Evolutionary conservation across 2,888 invertebrate genomes (phyloP), one percentile per base, ranked within the genome.

Genomic region (Luperina testacea): DNA sequence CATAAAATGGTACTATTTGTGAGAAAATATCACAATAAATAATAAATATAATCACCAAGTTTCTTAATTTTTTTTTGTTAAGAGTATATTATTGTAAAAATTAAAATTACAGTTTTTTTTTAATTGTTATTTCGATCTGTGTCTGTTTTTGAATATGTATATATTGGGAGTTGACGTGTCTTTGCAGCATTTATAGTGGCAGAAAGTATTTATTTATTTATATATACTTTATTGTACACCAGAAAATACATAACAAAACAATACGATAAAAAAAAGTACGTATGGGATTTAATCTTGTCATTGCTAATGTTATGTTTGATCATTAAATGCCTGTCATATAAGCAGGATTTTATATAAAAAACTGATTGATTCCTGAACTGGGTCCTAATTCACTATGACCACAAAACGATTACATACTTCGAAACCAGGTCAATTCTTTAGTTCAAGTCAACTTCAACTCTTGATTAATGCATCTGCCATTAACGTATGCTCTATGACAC

Each of bases 81-180:
- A 59, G 45, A 75, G 64, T 65, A 74, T 75, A 77, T 70, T 69
- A 72, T 72, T 85, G 83, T 85, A 85, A 69, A 85, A 86, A 85
- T 75, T 72, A 79, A 85, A 82, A 78, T 82, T 65, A 51, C 67
- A 78, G 73, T 57, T 68, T 53, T 53, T 48, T 27, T 70, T 78
- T 77, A 59, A 76, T 70, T 74, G n/a, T 79, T 75, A 63, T 59
- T 68, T 65, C 15, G 68, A 71, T 42, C 48, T 72, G 74, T 78
- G 63, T 73, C 73, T 76, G 72, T 79, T 71, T 68, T 75, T 20
- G 51, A 76, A 42, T 61, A 27, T 80, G 48, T 59, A 27, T 80
- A 8, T 75, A 51, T 67, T 73, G 15, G 57, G 24, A 71, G 63
- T 32, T 69, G 76, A 51, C 61, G 71, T 76, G 78, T 57, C 71